Conservation (phyloP, 1,140 invertebrate species). For the Zaprionus africanus region DNA sequence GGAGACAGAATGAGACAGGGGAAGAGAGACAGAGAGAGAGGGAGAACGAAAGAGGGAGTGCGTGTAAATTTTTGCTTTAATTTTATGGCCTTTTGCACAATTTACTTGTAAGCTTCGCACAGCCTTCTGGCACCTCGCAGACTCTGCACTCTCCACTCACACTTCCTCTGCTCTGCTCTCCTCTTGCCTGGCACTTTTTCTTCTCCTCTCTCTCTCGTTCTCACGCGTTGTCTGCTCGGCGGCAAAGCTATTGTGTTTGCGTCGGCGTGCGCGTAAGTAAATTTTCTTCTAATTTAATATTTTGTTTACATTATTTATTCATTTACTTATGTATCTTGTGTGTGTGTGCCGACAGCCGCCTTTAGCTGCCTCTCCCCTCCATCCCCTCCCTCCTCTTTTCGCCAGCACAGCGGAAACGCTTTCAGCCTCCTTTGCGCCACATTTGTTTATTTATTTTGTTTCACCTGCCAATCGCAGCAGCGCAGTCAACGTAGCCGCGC, state of each 20-base stretch:
- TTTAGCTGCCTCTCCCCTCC: background rate
- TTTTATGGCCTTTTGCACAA: constrained; percentile 65
- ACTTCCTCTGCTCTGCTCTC: background rate
- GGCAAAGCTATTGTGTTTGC: constrained; percentile 55
- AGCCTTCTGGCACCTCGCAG: constrained; percentile 20
- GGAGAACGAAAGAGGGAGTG: constrained; percentile 4
- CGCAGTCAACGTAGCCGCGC: constrained; percentile 12
- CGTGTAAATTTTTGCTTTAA: constrained; percentile 70
- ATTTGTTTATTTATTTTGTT: constrained; percentile 62
- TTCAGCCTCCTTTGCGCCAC: constrained; percentile 36
- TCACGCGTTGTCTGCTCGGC: background rate
- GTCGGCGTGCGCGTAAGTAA: constrained; percentile 75
- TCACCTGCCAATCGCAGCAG: constrained; percentile 43
- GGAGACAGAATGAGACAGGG: background rate
- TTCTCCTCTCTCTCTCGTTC: background rate
- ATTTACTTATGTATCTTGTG: constrained; percentile 77
- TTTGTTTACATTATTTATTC: constrained; percentile 82
- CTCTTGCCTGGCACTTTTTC: background rate
- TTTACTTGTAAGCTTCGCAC: constrained; percentile 50
- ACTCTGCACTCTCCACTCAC: background rate
- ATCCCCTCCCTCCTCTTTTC: background rate
- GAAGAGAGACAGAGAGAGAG: background rate
- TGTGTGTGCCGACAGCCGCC: constrained; percentile 11
- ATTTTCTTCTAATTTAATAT: constrained; percentile 82
- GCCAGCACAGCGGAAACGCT: background rate